Conservation (phyloP, 2,113 vertebrate genomes). For the Microcebus murinus region DNA sequence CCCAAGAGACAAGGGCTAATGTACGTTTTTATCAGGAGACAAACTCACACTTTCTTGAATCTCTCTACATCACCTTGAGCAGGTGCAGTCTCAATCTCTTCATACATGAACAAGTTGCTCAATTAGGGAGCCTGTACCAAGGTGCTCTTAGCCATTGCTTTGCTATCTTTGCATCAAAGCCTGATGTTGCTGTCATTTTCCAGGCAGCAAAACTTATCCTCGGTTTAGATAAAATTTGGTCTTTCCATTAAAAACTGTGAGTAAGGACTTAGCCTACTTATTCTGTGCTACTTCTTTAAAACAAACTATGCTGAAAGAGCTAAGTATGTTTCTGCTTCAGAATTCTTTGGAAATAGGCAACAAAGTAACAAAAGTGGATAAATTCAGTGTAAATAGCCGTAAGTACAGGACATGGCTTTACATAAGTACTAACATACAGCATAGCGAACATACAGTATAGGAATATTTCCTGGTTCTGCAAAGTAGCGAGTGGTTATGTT, state of each 20-base stretch:
- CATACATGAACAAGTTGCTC: background rate
- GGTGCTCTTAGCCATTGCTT: background rate
- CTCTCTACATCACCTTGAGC: rapidly evolving
- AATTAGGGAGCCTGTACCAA: background rate
- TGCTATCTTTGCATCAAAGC: background rate
- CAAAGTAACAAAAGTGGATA: background rate
- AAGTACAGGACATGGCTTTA: background rate
- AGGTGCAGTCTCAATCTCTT: rapidly evolving
- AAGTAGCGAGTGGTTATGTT: background rate
- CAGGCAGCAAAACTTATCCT: background rate
- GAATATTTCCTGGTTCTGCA: background rate
- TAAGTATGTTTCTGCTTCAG: background rate
- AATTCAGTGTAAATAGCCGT: background rate
- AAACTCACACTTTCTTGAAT: background rate
- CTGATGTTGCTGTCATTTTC: background rate
- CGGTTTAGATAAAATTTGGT: background rate
- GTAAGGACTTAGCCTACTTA: background rate
- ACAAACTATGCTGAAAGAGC: constrained; percentile 5
- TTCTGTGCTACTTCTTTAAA: background rate
- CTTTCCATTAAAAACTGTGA: constrained; percentile 2
- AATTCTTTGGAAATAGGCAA: constrained; percentile 40
- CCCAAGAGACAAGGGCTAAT: too few species aligned
- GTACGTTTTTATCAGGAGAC: background rate
- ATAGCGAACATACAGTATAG: rapidly evolving
- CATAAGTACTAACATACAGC: background rate